Conservation (phyloP, 2,888 invertebrate genomes). For the Colostygia pectinataria region DNA sequence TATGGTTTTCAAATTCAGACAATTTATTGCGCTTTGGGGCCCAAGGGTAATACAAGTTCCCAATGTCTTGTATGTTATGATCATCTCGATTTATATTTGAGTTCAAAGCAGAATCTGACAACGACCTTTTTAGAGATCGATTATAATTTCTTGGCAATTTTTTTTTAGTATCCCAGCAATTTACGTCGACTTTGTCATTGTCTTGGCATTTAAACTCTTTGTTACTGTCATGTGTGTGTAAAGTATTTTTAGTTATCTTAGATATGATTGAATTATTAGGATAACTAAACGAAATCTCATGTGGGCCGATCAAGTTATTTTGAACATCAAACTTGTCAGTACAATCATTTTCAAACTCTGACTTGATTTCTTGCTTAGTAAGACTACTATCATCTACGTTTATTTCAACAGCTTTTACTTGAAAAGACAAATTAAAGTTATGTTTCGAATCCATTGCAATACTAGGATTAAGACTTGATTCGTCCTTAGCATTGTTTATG, state of each 20-base stretch:
- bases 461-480: neutral
- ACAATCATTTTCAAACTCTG: constrained; percentile 5
- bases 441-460: neutral
- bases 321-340: constrained; percentile 4
- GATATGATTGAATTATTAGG: constrained; percentile 21
- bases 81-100: constrained; percentile 31
- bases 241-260: constrained; percentile 14
- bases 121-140: constrained; percentile 60
- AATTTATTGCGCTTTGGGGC: constrained; percentile 58
- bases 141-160: constrained; percentile 27
- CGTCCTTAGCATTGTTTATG: neutral
- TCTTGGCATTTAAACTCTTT: constrained; percentile 2
- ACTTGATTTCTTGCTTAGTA: constrained; percentile 1
- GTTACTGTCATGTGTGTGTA: constrained; percentile 4
- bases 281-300: constrained; percentile 17
- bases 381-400: neutral
- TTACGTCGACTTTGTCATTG: constrained; percentile 2
- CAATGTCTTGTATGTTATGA: constrained; percentile 38
- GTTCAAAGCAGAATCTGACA: constrained; percentile 69
- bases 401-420: constrained; percentile 2
- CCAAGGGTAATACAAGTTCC: constrained; percentile 40
- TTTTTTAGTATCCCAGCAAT: constrained; percentile 7
- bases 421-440: neutral
- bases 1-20: constrained; percentile 41
- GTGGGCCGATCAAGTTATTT: constrained; percentile 9